Base-by-base conservation (phyloP, 2,888 invertebrate genomes). In the Ophonus ardosiacus region DNA sequence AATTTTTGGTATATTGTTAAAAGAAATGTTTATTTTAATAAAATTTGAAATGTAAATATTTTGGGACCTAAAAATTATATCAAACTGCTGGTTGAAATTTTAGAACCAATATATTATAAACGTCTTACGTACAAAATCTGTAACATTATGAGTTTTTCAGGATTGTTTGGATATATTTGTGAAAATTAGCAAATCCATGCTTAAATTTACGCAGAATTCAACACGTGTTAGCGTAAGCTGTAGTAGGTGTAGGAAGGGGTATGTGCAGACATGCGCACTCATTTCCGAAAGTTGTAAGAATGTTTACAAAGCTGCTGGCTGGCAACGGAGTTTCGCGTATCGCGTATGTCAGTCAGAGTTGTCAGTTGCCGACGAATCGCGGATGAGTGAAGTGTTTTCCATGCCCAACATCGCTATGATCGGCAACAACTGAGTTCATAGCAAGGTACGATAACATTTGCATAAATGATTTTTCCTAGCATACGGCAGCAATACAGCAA, bases 281-380 rank as follows among this genome's bases (percentile, higher is more conserved):
- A n/a, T 17, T 57, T 78, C 40, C 56, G 24, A 78, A 74, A 78
- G 56, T 78, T 78, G 78, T 78, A 78, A 78, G 78, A 78, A 78
- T 78, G 78, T 78, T 78, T 78, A 78, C 78, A 78, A 57, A 78
- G 71, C 71, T 43, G 43, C 17, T 57, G 7, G 78, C 40, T 21
- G 24, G 78, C 57, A 57, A 21, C 78, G 71, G 71, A 21, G 76
- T 56, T 76, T 56, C 76, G 56, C 56, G 78, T 21, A 10, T 74
- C 15, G 13, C 24, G 24, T 24, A 24, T 24, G 24, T 24, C 3
- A 24, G 5, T 31, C 31, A 31, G 31, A 57, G 57, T 76, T 76
- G 76, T 78, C 78, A 78, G 78, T 78, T 78, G 56, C 57, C 57
- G 78, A 40, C 78, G 78, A 38, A 76, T 76, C 18, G 57, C 56